phyloP scores from a whole-genome alignment of 2,888 invertebrate genomes.

The Didymodactylos carnosus region DNA sequence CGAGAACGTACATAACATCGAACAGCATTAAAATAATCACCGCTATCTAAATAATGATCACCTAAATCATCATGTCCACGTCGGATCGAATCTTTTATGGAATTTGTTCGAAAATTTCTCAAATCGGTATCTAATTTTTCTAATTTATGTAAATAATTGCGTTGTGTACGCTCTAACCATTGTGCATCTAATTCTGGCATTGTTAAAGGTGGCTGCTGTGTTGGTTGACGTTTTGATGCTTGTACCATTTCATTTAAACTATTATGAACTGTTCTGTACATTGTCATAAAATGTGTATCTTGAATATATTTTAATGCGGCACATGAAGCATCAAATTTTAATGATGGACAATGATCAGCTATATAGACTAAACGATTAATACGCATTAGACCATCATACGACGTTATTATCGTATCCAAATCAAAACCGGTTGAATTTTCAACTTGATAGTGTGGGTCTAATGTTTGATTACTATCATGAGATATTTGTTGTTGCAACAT shows the following conservation, averaged over 20 bases:
- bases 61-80: conserved; percentile 94
- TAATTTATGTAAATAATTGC: conserved; percentile 78
- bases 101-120: conserved; percentile 92
- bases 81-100: conserved; percentile 64
- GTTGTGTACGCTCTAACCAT: conserved; percentile 83
- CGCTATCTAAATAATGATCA: conserved; percentile 87
- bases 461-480: background rate
- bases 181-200: conserved; percentile 50
- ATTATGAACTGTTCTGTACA: conserved; percentile 74
- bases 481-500: background rate
- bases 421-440: conserved; percentile 38
- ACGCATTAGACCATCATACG: conserved; percentile 72
- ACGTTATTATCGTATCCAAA: conserved; percentile 70
- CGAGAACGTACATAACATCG: conserved; percentile 90
- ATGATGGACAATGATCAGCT: conserved; percentile 75
- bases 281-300: conserved; percentile 66
- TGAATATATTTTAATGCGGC: conserved; percentile 74
- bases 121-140: conserved; percentile 88
- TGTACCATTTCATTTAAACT: too few relatives aligned
- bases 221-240: conserved; percentile 48
- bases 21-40: conserved; percentile 80
- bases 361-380: conserved; percentile 73
- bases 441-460: conserved; percentile 3
- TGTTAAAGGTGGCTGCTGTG: conserved; percentile 35
- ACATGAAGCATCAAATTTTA: conserved; percentile 71